Percentiles rank a stretch among this genome's conserved stretches.
These are phyloP conservation scores for Drosophila oshimai DNA, from an alignment of 1,140 invertebrate genomes.

Conservation along the genomic window DNA sequence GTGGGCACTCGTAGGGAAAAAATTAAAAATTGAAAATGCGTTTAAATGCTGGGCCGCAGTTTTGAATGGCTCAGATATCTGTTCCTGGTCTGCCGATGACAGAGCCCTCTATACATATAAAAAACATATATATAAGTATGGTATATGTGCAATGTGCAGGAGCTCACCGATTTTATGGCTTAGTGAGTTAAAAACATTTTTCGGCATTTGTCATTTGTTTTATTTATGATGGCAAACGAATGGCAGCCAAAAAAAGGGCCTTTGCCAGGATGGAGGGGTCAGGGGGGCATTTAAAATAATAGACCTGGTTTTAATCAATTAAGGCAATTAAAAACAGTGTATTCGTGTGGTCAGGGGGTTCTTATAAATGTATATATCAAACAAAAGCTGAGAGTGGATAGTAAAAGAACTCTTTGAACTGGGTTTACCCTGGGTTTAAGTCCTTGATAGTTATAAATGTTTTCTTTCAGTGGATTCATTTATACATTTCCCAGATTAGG, in stretches of 20 bases:
- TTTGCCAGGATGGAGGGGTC: too few relatives aligned
- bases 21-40: slow-evolving; percentile 54
- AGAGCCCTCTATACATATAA: background rate
- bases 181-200: slow-evolving; percentile 61
- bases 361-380: slow-evolving; percentile 13
- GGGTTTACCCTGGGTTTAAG: background rate
- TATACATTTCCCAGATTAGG: slow-evolving; percentile 11
- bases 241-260: background rate
- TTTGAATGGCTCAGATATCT: slow-evolving; percentile 4
- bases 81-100: slow-evolving; percentile 17
- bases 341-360: background rate
- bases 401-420: background rate
- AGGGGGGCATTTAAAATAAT: slow-evolving; percentile 34
- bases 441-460: background rate
- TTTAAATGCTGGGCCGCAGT: slow-evolving; percentile 31
- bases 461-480: background rate
- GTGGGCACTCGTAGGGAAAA: slow-evolving; percentile 20
- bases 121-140: background rate
- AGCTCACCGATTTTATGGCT: slow-evolving; percentile 40
- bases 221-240: slow-evolving; percentile 42
- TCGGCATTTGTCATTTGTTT: slow-evolving; percentile 46
- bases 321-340: slow-evolving; percentile 36
- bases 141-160: too few relatives aligned
- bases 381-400: background rate
- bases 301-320: slow-evolving; percentile 54